A percentile compares a stretch with the other conserved stretches of the same genome.
phyloP scores from a whole-genome alignment of 2,797 vertebrate genomes.

The Nasua narica region DNA sequence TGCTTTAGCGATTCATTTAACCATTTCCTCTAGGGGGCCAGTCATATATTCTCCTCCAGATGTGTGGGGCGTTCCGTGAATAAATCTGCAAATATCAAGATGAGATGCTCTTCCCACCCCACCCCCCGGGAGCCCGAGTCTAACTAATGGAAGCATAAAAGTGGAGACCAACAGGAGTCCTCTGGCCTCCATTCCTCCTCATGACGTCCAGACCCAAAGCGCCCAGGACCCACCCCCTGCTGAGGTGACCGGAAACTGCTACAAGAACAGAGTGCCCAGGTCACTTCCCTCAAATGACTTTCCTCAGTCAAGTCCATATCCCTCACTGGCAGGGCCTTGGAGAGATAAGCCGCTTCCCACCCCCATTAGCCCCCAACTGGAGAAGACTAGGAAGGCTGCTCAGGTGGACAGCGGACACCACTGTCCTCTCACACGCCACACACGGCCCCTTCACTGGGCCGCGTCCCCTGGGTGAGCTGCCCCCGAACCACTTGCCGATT shows the following conservation, averaged over 20 bases:
- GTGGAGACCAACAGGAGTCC: neutral
- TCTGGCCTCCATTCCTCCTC: neutral
- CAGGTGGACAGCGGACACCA: neutral
- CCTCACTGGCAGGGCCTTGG: neutral
- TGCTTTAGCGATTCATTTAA: slow-evolving; percentile 79
- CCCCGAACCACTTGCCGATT: neutral
- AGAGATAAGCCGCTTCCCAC: neutral
- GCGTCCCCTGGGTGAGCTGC: neutral
- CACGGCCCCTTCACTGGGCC: neutral
- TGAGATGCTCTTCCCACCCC: slow-evolving; percentile 31
- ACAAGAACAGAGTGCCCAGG: neutral
- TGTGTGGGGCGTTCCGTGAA: slow-evolving; percentile 69
- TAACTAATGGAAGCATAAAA: slow-evolving; percentile 64
- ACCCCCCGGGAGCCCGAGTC: neutral
- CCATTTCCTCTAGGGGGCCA: slow-evolving; percentile 78
- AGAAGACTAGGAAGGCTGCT: neutral
- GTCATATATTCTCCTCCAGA: slow-evolving; percentile 70
- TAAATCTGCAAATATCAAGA: slow-evolving; percentile 75
- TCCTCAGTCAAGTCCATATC: neutral
- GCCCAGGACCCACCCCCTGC: neutral
- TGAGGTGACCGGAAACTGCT: neutral
- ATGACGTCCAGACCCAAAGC: accelerated
- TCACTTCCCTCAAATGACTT: neutral
- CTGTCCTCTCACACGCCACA: accelerated
- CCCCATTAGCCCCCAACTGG: neutral